Conservation (phyloP, 2,888 invertebrate species). For the Hydroisotoma schaefferi region DNA sequence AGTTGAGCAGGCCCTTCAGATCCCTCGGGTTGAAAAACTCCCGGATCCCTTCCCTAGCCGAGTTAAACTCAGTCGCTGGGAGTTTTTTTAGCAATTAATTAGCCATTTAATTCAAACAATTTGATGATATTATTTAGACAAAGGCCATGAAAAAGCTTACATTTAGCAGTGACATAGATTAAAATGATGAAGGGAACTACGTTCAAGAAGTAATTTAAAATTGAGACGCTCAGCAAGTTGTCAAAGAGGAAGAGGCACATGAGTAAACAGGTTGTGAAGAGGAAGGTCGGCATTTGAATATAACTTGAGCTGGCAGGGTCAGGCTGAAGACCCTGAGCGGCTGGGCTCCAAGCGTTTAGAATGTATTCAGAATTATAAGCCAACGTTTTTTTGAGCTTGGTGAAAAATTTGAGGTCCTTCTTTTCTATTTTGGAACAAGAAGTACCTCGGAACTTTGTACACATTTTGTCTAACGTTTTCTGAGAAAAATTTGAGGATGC, state of each 20-base stretch:
- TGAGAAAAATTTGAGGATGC: no score
- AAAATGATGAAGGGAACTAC: constrained; percentile 32
- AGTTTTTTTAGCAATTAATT: neutral
- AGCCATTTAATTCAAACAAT: neutral
- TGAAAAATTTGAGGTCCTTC: no score
- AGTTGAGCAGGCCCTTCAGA: neutral
- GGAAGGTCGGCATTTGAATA: constrained; percentile 19
- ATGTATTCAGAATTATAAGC: no score
- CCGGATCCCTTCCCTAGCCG: constrained; percentile 14
- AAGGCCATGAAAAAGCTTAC: constrained; percentile 3
- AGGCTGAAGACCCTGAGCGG: neutral
- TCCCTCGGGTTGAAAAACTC: constrained; percentile 4
- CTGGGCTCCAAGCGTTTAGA: neutral
- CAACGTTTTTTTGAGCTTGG: no score
- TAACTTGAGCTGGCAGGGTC: constrained; percentile 17
- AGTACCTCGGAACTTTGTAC: no score
- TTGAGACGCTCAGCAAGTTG: constrained; percentile 32
- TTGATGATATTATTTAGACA: neutral
- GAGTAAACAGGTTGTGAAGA: constrained; percentile 16
- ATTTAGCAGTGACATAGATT: constrained; percentile 20
- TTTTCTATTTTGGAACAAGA: no score
- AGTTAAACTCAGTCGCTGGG: constrained; percentile 9
- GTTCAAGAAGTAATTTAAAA: constrained; percentile 31
- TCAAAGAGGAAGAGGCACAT: constrained; percentile 36
- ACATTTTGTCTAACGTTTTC: no score